Percentiles rank a stretch among this genome's conserved stretches.
Evolutionary conservation across 2,888 invertebrate genomes (phyloP).

Genomic region (Arrhopalites spinosus): DNA sequence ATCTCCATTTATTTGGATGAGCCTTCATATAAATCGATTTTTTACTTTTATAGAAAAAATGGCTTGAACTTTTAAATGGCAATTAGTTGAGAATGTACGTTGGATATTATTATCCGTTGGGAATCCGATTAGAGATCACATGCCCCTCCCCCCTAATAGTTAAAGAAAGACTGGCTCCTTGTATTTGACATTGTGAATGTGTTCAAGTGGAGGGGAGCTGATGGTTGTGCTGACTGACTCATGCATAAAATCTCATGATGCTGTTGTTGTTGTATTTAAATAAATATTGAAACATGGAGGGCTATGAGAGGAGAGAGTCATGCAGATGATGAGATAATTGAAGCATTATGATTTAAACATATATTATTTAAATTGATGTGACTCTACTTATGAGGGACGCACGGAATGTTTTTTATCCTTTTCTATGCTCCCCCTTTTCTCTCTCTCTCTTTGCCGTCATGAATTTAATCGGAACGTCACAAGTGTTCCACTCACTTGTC

Average conservation of each 20-base stretch:
- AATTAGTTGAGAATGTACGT: no score
- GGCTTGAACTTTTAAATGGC: no score
- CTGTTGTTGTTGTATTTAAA: background rate
- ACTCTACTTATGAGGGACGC: background rate
- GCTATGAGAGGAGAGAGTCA: background rate
- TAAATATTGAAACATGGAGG: background rate
- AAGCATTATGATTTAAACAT: conserved; percentile 22
- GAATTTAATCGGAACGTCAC: conserved; percentile 10
- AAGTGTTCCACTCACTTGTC: conserved; percentile 4
- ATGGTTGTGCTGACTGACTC: background rate
- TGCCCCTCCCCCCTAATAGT: no score
- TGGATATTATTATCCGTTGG: no score
- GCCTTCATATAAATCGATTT: no score
- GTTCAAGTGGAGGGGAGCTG: no score
- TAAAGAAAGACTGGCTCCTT: no score
- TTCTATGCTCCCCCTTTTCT: background rate
- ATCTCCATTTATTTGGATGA: no score
- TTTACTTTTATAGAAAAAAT: no score
- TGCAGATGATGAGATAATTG: conserved; percentile 26
- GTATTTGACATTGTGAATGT: background rate
- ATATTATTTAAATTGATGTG: conserved; percentile 29
- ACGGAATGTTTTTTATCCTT: background rate
- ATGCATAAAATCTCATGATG: conserved; percentile 12
- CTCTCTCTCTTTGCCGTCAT: background rate
- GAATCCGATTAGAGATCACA: no score